These are phyloP conservation scores for Grammomys dolichurus DNA, from an alignment of 2,113 vertebrate genomes.

Conservation along the genomic window DNA sequence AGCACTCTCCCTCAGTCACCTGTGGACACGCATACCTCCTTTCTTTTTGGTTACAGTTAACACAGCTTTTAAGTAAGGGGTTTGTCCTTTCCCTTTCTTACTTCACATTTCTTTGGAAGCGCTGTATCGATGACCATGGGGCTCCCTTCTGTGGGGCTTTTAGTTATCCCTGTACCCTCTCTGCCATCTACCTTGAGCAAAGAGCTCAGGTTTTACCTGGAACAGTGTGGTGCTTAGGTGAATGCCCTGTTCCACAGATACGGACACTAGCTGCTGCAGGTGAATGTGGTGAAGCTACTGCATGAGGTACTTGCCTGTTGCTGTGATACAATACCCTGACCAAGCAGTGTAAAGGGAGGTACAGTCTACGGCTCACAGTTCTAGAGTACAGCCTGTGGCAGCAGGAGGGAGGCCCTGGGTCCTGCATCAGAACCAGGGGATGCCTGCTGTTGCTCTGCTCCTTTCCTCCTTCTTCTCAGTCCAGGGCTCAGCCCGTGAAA, in stretches of 20 bases:
- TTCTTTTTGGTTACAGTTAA: too few species aligned
- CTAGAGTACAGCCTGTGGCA: not conserved
- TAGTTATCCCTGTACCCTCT: accelerated
- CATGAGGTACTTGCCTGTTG: not conserved
- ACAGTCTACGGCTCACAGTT: too few species aligned
- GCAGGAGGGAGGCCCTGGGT: not conserved
- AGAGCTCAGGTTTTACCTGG: accelerated
- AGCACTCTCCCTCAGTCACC: not conserved
- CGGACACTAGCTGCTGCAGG: not conserved
- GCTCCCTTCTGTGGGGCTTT: not conserved
- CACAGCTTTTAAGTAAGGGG: not conserved
- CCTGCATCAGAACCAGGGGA: not conserved
- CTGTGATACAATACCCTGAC: not conserved
- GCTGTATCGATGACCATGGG: accelerated
- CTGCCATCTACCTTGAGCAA: not conserved
- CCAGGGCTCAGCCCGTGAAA: not conserved
- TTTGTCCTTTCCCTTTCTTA: not conserved
- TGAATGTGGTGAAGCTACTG: not conserved
- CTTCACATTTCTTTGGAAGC: not conserved
- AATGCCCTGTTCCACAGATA: accelerated
- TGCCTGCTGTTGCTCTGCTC: not conserved
- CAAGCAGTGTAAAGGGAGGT: not conserved
- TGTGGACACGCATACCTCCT: accelerated
- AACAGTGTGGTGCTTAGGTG: not conserved
- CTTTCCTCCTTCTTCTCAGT: not conserved